Percentiles rank a stretch among this genome's conserved stretches.
These are phyloP conservation scores for Gryllus longicercus DNA, from an alignment of 2,888 invertebrate genomes.

Conservation along the genomic window DNA sequence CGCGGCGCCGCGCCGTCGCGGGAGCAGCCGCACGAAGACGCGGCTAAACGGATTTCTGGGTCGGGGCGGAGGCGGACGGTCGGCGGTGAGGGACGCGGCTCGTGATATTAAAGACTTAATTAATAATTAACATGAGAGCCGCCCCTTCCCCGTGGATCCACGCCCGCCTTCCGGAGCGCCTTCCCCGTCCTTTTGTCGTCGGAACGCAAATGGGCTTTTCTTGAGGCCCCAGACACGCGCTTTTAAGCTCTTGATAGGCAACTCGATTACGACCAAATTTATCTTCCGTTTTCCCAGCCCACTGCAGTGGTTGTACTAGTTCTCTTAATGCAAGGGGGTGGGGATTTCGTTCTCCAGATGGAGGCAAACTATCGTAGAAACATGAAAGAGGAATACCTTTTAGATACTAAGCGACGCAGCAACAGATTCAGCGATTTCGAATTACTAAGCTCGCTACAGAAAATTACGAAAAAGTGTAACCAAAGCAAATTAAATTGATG, in stretches of 20 bases:
- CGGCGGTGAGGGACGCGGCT: neutral
- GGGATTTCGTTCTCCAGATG: no score
- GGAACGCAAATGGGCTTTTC: neutral
- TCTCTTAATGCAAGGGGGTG: no score
- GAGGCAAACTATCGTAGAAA: no score
- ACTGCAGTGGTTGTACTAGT: no score
- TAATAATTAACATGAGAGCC: slow-evolving; percentile 1
- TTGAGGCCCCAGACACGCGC: neutral
- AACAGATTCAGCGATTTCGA: no score
- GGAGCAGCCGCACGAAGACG: neutral
- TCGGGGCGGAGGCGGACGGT: neutral
- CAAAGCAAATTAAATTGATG: no score
- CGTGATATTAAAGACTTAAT: slow-evolving; percentile 8
- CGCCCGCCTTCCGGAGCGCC: neutral
- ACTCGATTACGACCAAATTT: neutral
- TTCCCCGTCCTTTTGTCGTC: neutral
- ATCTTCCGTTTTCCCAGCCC: no score
- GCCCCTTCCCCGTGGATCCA: neutral
- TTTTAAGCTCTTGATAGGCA: neutral
- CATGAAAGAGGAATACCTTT: no score
- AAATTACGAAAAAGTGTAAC: no score
- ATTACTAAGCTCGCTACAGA: no score
- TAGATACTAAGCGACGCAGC: no score
- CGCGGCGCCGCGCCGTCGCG: neutral
- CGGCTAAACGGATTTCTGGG: neutral